Base-by-base conservation (phyloP, 2,888 invertebrate genomes). In the Patella depressa region DNA sequence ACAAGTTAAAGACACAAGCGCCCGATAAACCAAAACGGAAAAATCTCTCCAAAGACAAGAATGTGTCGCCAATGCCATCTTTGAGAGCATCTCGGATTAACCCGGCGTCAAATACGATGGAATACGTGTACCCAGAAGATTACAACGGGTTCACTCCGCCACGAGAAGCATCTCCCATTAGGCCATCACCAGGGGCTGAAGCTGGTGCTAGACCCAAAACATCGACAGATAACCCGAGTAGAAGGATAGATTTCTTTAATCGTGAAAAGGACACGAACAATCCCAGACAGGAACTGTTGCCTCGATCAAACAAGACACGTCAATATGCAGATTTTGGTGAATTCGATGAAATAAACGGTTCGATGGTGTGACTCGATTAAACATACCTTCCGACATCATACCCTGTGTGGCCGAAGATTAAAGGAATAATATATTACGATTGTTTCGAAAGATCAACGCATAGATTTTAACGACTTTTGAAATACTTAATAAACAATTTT, bases 301-400 rank as follows among this genome's bases (percentile, higher is more conserved):
- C 34, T 76, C 53, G 59, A 15, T 24, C 34, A 14, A 72, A 73
- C 45, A 34, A 65, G 53, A 24, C 3, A 1, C 3, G 19, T 9
- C 45, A 29, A 14, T 79, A 53, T 72, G 75, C 79, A 14, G 74
- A 57, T 5, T 74, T 74, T 45, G 77, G 73, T n/a, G 70, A 55
- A 53, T 79, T 71, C 29, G 79, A 79, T 69, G 79, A 79, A 79
- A 24, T 79, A 1, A 76, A 79, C n/a, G 79, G 79, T 11, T 79
- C 79, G 17, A 53, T 77, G 2, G 79, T 79, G 19, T 79, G 71
- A 76, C 45, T 45, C 45, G 45, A 45, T 45, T 9, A 45, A 45
- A 45, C 45, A 9, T 4, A 1, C 45, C 45, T 45, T 7, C 45
- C 9, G 0, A 45, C 45, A 45, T 45, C 45, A 45, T 45, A 9